Evolutionary conservation across 2,888 invertebrate species (phyloP).

Genomic region (Cephalotes varians): DNA sequence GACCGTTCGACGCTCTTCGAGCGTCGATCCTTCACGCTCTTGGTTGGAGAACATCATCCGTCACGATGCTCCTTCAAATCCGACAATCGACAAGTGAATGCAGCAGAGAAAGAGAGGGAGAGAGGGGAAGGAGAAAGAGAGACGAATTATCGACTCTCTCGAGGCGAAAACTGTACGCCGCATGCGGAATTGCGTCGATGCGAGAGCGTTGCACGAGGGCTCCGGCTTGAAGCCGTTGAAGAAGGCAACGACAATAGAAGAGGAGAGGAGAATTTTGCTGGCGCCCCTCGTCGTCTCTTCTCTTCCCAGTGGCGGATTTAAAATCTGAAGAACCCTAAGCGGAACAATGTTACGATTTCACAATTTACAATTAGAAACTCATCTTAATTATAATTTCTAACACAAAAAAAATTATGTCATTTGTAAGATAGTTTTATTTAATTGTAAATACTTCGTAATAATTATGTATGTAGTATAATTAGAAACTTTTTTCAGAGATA

Average conservation of each 20-base stretch:
- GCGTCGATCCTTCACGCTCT: constrained; percentile 7
- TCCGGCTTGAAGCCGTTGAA: constrained; percentile 47
- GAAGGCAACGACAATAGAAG: constrained; percentile 58
- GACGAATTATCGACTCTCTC: constrained; percentile 48
- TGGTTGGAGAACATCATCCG: constrained; percentile 13
- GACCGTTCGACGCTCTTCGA: constrained; percentile 8
- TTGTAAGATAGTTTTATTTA: neutral
- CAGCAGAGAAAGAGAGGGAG: neutral
- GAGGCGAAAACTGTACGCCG: constrained; percentile 29
- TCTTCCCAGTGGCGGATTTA: constrained; percentile 53
- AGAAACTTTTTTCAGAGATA: neutral
- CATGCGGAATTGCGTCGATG: constrained; percentile 46
- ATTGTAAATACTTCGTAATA: neutral
- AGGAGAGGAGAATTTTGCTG: constrained; percentile 60
- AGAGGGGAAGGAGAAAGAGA: neutral
- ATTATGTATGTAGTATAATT: neutral
- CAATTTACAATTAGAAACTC: neutral
- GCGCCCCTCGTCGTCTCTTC: constrained; percentile 55
- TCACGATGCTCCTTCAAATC: constrained; percentile 26
- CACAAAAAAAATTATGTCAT: neutral
- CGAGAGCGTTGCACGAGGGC: constrained; percentile 36
- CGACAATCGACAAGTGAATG: neutral
- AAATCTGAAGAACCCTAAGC: constrained; percentile 5
- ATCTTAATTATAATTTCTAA: too few species aligned
- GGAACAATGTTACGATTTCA: neutral